Conservation (phyloP, 2,113 vertebrate species). For the Collichthys lucidus region DNA sequence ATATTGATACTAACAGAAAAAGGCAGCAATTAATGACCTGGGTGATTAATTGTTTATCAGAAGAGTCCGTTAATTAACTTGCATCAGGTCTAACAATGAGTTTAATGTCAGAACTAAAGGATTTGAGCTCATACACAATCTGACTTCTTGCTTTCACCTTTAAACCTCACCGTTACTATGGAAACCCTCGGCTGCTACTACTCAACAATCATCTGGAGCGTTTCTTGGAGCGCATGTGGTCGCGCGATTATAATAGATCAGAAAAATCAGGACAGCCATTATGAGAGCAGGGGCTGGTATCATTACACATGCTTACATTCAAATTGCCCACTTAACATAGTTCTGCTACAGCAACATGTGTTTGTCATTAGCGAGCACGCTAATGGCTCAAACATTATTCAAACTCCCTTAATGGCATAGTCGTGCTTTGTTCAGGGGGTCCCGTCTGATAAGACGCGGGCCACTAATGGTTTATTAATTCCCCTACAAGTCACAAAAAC, state of each 20-base stretch:
- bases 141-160: conserved; percentile 26
- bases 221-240: conserved; percentile 13
- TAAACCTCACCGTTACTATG: background rate
- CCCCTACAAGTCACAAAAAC: conserved; percentile 50
- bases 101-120: background rate
- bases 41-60: background rate
- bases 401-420: conserved; percentile 79
- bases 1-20: background rate
- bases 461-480: conserved; percentile 84
- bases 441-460: conserved; percentile 76
- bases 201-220: conserved; percentile 31
- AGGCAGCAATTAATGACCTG: background rate
- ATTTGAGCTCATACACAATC: background rate
- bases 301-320: conserved; percentile 83
- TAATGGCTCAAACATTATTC: conserved; percentile 87
- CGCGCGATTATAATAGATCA: conserved; percentile 65
- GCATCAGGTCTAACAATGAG: background rate
- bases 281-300: conserved; percentile 71
- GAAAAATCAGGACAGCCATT: conserved; percentile 77
- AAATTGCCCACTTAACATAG: conserved; percentile 86
- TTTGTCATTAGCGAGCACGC: conserved; percentile 83
- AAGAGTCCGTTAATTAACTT: background rate
- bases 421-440: conserved; percentile 75
- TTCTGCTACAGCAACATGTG: conserved; percentile 85
- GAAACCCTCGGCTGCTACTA: conserved; percentile 19